Evolutionary conservation across 2,888 invertebrate genomes (phyloP).

Genomic region (Melanotus villosus): DNA sequence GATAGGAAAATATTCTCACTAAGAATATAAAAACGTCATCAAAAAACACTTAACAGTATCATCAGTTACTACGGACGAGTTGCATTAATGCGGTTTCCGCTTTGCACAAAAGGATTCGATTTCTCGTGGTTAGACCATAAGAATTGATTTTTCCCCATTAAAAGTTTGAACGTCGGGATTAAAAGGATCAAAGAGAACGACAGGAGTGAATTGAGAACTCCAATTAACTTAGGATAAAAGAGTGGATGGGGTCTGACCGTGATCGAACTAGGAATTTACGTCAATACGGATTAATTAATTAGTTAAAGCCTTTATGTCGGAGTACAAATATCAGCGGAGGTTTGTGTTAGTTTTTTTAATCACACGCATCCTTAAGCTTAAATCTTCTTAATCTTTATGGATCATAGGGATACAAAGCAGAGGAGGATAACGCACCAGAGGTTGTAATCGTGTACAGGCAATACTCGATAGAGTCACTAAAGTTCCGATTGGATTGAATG

Average conservation of each 20-base stretch:
- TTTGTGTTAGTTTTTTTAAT: slow-evolving; percentile 1
- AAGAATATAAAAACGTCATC: too few species aligned
- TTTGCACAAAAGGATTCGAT: slow-evolving; percentile 3
- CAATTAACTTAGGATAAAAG: slow-evolving; percentile 42
- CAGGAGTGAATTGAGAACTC: slow-evolving; percentile 40
- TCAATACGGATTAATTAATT: slow-evolving; percentile 38
- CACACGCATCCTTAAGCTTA: too few species aligned
- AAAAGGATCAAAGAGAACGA: slow-evolving; percentile 36
- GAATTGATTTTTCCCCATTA: slow-evolving; percentile 39
- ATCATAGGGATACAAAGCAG: neutral
- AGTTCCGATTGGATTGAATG: slow-evolving; percentile 27
- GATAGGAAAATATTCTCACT: too few species aligned
- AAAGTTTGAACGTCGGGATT: slow-evolving; percentile 39
- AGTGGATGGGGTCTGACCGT: slow-evolving; percentile 28
- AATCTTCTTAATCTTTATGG: too few species aligned
- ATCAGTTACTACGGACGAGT: too few species aligned
- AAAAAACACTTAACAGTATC: too few species aligned
- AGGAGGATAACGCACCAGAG: slow-evolving; percentile 7
- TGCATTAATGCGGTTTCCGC: neutral
- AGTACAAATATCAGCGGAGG: slow-evolving; percentile 10
- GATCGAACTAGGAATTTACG: slow-evolving; percentile 36
- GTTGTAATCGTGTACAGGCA: slow-evolving; percentile 20
- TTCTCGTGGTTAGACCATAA: neutral
- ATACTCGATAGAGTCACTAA: slow-evolving; percentile 20
- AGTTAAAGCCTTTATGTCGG: slow-evolving; percentile 28